Base-by-base conservation (phyloP, 2,888 invertebrate species). In the Mythimna vitellina region DNA sequence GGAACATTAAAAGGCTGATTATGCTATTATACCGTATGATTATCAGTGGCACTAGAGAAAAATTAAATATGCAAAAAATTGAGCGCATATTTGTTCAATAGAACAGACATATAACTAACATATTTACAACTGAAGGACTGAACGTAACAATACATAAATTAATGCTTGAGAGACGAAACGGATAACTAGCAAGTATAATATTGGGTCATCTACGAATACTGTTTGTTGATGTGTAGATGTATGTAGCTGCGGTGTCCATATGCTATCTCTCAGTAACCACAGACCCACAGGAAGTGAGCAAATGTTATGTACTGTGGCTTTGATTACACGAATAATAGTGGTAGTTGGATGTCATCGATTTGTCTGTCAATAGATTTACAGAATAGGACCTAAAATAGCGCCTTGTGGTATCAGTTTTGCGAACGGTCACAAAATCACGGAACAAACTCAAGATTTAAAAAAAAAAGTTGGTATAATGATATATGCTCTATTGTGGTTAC, bases 261-360 rank as follows among this genome's bases (percentile, higher is more conserved):
- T n/a, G 60, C 57, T 46, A 51, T 68, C 17, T 46, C 58, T 68
- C 17, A 12, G 51, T 54, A 9, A 57, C 56, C 70, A 17, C 57
- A 46, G 6, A 68, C 6, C 6, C 35, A 51, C 57, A 53, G 62
- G 77, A 69, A 69, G 57, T 61, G n/a, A 63, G 57, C 14, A 46
- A 62, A 63, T 62, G 62, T 20, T 17, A 42, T 62, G 35, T 51
- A 69, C 25, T 46, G 35, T 57, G 73, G 75, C 70, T 69, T 69
- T 69, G 35, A n/a, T 54, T 54, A 53, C 57, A 46, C 29, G 20
- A 10, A 57, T 42, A 32, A 57, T 25, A 35, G 20, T 20, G 42
- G 8, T 46, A 17, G 42, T 29, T 51, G 17, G n/a, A 62, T 57
- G 2, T n/a, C 25, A 51, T 57, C 29, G 29, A 29, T 29, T 29